Evolutionary conservation across 2,797 vertebrate genomes (phyloP).

Genomic region (Danio aesculapii): DNA sequence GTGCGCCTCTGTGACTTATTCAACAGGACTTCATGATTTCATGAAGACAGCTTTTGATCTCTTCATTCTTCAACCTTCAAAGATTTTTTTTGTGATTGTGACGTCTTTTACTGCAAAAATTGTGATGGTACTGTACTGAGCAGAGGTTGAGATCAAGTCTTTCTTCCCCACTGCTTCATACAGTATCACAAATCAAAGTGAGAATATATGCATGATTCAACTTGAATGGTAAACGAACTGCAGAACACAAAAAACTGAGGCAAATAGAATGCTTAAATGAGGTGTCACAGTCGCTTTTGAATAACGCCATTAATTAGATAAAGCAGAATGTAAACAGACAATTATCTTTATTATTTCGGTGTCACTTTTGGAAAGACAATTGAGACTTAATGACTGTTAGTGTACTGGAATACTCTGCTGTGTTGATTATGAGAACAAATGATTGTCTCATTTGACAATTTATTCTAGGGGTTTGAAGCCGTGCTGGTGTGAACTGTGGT

Average conservation of each 20-base stretch:
- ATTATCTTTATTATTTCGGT: not conserved
- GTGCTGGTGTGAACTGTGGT: not conserved
- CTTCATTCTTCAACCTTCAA: constrained; percentile 37
- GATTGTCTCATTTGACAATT: not conserved
- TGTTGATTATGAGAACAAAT: not conserved
- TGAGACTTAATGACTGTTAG: not conserved
- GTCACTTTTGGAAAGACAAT: not conserved
- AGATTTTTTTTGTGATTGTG: constrained; percentile 32
- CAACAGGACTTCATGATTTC: constrained; percentile 24
- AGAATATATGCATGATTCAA: not conserved
- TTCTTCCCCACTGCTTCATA: not conserved
- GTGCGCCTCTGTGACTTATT: constrained; percentile 3
- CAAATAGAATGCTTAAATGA: not conserved
- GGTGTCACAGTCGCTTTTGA: not conserved
- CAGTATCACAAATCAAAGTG: not conserved
- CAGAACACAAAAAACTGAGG: not conserved
- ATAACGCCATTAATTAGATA: not conserved
- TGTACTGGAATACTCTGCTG: not conserved
- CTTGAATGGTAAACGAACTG: not conserved
- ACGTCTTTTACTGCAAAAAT: constrained; percentile 20
- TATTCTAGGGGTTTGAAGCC: not conserved
- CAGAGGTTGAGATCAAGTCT: not conserved
- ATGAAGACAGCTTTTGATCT: constrained; percentile 36
- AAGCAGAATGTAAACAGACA: not conserved
- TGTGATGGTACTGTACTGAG: not conserved